Conservation (phyloP, 2,888 invertebrate species). For the Plebejus anna region DNA sequence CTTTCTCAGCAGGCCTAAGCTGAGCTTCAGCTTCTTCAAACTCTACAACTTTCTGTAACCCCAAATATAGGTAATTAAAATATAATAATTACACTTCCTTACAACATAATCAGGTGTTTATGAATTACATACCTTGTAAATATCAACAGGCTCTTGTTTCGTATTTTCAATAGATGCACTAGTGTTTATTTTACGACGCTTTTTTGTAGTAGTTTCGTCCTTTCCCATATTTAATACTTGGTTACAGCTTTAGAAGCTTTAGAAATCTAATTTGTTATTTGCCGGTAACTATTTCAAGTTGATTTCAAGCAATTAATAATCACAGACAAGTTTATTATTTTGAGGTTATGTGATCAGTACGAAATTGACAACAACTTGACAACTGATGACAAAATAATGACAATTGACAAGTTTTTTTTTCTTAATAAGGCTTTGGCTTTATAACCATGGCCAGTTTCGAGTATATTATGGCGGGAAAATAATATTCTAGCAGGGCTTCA, state of each 20-base stretch:
- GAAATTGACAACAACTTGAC: background rate
- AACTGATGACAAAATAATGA: no score
- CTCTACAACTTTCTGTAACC: conserved; percentile 82
- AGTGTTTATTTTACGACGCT: conserved; percentile 76
- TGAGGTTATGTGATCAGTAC: conserved; percentile 7
- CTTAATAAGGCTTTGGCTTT: no score
- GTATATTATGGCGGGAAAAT: no score
- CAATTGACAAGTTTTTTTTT: no score
- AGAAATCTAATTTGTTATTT: background rate
- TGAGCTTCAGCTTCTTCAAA: conserved; percentile 88
- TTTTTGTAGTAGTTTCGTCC: conserved; percentile 74
- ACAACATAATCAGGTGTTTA: background rate
- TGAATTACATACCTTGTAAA: conserved; percentile 75
- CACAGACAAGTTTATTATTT: background rate
- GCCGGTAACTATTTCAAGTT: background rate
- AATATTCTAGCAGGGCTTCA: no score
- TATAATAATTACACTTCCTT: background rate
- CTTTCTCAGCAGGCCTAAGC: conserved; percentile 82
- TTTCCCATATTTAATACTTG: conserved; percentile 51
- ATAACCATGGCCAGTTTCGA: no score
- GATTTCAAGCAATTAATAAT: background rate
- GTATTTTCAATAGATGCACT: conserved; percentile 55
- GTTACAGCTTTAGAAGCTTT: background rate
- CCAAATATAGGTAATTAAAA: conserved; percentile 25
- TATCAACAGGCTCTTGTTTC: conserved; percentile 74